phyloP scores from a whole-genome alignment of 2,797 vertebrate genomes.

The Microctenopoma steveboyesi region DNA sequence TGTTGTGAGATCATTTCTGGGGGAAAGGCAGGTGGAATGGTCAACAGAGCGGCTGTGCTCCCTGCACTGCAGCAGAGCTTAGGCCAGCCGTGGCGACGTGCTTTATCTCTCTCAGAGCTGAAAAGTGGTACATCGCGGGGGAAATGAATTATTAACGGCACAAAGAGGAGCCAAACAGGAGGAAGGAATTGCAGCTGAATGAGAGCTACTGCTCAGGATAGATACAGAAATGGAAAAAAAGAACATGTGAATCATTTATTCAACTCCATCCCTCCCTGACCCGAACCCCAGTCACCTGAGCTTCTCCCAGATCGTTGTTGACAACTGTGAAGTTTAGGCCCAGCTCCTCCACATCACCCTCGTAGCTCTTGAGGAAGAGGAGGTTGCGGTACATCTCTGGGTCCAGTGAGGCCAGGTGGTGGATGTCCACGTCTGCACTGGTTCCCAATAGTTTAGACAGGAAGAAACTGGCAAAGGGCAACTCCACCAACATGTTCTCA shows the following conservation, averaged over 20 bases:
- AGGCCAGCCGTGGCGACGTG: conserved; percentile 60
- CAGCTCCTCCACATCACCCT: conserved; percentile 95
- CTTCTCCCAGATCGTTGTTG: conserved; percentile 98
- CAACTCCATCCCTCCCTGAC: conserved; percentile 1
- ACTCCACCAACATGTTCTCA: conserved; percentile 98
- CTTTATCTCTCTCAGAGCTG: conserved; percentile 73
- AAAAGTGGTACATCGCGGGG: conserved; percentile 62
- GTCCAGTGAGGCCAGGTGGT: conserved; percentile 96
- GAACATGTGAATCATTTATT: conserved; percentile 50
- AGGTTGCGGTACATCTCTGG: conserved; percentile 98
- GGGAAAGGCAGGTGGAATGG: conserved; percentile 67
- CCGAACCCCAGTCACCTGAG: conserved; percentile 85
- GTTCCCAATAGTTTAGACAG: conserved; percentile 96
- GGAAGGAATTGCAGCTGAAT: conserved; percentile 40
- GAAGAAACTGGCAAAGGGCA: conserved; percentile 98
- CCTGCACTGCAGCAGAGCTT: conserved; percentile 44
- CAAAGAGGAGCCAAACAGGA: conserved; percentile 60
- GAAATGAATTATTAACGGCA: conserved; percentile 79
- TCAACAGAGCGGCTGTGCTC: conserved; percentile 68
- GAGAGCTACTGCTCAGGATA: conserved; percentile 15
- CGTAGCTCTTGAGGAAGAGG: conserved; percentile 98
- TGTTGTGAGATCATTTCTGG: conserved; percentile 67
- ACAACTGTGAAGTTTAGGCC: conserved; percentile 98
- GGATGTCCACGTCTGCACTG: conserved; percentile 97
- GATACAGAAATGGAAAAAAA: conserved; percentile 36